Evolutionary conservation across 2,888 invertebrate species (phyloP).

Genomic region (Apotomis betuletana): DNA sequence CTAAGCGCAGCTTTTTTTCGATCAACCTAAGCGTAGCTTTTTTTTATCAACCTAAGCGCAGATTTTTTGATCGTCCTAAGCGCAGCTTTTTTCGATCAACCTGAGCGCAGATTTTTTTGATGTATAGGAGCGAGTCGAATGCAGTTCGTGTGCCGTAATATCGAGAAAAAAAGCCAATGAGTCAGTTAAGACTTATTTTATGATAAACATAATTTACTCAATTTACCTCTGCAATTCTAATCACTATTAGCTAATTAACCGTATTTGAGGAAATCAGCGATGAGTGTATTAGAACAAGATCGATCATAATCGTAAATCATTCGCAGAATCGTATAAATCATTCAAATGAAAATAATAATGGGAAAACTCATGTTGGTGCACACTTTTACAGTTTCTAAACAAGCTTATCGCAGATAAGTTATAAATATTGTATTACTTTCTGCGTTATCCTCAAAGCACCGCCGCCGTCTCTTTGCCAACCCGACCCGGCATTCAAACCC

Average conservation of each 20-base stretch:
- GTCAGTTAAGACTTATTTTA: no score
- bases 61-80: no score
- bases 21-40: no score
- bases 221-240: background rate
- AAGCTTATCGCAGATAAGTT: conserved; percentile 57
- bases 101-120: no score
- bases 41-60: no score
- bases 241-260: background rate
- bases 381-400: conserved; percentile 37
- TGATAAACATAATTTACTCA: background rate
- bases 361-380: conserved; percentile 14
- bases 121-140: no score
- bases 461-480: conserved; percentile 51
- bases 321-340: conserved; percentile 11
- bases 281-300: background rate
- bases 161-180: no score
- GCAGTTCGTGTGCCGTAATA: no score
- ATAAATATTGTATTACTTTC: conserved; percentile 64
- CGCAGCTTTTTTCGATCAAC: no score
- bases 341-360: conserved; percentile 18
- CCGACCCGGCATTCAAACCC: conserved; percentile 8
- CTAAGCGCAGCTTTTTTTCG: no score
- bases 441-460: conserved; percentile 58
- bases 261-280: conserved; percentile 2
- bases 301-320: background rate